A percentile compares a stretch with the other conserved stretches of the same genome.
phyloP scores from a whole-genome alignment of 2,888 invertebrate genomes.

The Spatulosminthurus flaviceps region DNA sequence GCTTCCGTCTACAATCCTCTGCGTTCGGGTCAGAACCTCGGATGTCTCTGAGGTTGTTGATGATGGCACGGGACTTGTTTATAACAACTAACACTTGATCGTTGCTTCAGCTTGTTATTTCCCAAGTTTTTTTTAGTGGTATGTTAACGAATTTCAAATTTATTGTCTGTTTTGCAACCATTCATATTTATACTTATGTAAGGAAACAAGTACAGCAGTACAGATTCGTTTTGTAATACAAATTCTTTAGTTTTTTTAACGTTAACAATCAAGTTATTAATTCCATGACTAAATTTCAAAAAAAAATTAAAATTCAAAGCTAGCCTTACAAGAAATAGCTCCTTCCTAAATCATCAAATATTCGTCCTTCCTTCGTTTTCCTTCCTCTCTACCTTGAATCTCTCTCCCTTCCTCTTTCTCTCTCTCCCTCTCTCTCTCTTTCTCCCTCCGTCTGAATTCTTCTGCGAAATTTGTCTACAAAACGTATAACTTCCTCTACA shows the following conservation, averaged over 20 bases:
- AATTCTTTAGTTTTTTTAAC: neutral
- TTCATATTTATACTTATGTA: slow-evolving; percentile 21
- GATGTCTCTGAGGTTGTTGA: slow-evolving; percentile 5
- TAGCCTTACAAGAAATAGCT: neutral
- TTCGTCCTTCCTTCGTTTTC: neutral
- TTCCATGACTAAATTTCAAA: neutral
- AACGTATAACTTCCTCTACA: no score
- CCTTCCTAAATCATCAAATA: neutral
- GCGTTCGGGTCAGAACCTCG: neutral
- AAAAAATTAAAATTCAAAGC: neutral
- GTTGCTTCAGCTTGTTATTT: slow-evolving; percentile 1
- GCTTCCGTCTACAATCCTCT: neutral
- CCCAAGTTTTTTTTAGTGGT: neutral
- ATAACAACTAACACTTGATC: slow-evolving; percentile 24
- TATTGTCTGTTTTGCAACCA: slow-evolving; percentile 24
- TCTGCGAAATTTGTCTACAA: no score
- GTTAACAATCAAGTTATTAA: slow-evolving; percentile 19
- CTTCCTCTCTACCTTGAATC: no score
- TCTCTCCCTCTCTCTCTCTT: no score
- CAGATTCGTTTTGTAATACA: neutral
- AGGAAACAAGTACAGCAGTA: neutral
- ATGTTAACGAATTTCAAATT: slow-evolving; percentile 8
- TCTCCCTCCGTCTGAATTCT: no score
- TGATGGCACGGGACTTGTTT: slow-evolving; percentile 6
- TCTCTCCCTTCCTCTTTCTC: no score